phyloP scores from a whole-genome alignment of 2,797 vertebrate species.

The Spinus olivaceus region DNA sequence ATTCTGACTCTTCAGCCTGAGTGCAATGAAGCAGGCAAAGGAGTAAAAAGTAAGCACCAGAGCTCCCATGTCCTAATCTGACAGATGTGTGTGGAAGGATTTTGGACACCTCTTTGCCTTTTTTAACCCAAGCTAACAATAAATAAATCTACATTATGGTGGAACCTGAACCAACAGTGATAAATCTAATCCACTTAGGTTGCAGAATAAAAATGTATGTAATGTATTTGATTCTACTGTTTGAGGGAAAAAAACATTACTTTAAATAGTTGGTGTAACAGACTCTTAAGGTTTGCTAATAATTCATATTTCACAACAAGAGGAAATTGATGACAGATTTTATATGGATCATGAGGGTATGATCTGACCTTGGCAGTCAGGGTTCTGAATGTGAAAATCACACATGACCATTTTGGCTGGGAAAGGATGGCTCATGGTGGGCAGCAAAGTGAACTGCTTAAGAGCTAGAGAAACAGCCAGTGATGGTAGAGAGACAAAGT shows the following conservation, averaged over 20 bases:
- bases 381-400: not conserved
- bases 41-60: not conserved
- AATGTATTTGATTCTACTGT: not conserved
- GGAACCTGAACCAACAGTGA: conserved; percentile 36
- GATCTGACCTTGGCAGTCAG: not conserved
- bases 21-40: not conserved
- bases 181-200: conserved; percentile 44
- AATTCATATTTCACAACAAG: conserved; percentile 7
- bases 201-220: conserved; percentile 1
- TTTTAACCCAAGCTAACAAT: conserved; percentile 9
- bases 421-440: not conserved
- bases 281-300: not conserved
- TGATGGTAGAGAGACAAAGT: not conserved
- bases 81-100: not conserved
- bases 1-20: not conserved
- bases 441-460: not conserved
- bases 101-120: not conserved
- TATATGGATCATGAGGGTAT: not conserved
- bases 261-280: not conserved
- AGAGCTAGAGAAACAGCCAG: not conserved
- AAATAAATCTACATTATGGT: conserved; percentile 22
- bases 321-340: conserved; percentile 21
- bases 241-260: not conserved
- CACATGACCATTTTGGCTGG: accelerated
- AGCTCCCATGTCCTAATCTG: not conserved